A percentile compares a stretch with the other conserved stretches of the same genome.
phyloP scores from a whole-genome alignment of 2,888 invertebrate genomes.

The Hecatera dysodea region DNA sequence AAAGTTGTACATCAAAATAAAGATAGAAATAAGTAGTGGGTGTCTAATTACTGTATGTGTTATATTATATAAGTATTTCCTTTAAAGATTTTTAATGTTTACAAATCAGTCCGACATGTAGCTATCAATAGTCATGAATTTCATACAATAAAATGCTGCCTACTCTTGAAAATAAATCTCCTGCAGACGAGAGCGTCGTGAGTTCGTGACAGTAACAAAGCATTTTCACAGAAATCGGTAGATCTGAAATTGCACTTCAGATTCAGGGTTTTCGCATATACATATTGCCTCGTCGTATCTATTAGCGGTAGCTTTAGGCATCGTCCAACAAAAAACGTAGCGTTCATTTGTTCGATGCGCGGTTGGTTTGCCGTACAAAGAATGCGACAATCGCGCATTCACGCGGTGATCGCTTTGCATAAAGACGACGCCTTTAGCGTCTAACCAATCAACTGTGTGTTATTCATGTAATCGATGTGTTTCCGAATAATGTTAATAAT shows the following conservation, averaged over 20 bases:
- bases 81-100: conserved; percentile 18
- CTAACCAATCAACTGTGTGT: conserved; percentile 3
- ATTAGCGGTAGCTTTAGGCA: not conserved
- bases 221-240: not conserved
- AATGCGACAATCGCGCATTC: too few species aligned
- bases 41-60: conserved; percentile 46
- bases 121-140: conserved; percentile 9
- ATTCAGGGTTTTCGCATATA: not conserved
- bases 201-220: not conserved
- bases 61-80: conserved; percentile 27
- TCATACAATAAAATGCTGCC: not conserved
- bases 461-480: conserved; percentile 32
- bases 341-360: too few species aligned
- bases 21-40: conserved; percentile 42
- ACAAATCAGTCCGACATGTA: conserved; percentile 10
- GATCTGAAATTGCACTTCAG: not conserved
- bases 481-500: conserved; percentile 24
- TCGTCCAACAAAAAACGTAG: too few species aligned
- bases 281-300: not conserved
- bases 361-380: too few species aligned
- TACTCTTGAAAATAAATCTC: not conserved
- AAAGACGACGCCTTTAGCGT: not conserved
- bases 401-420: too few species aligned
- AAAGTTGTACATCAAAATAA: conserved; percentile 43
- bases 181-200: not conserved